Conservation (phyloP, 1,140 invertebrate species). For the Drosophila miranda region DNA sequence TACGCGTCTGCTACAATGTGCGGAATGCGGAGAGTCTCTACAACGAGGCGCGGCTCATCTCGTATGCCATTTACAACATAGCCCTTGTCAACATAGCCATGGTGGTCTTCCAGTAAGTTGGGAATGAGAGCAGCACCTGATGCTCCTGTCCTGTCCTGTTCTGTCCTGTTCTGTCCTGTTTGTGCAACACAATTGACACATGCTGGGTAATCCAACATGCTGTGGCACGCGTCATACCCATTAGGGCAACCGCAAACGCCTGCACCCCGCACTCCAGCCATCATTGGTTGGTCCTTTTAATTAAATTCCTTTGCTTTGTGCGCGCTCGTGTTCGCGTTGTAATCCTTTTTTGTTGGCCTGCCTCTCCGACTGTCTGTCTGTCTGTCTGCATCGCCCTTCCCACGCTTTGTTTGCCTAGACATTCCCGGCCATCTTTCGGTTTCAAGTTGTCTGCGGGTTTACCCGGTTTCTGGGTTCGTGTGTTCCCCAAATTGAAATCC, state of each 20-base stretch:
- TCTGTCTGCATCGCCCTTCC: not conserved
- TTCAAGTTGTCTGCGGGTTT: conserved; percentile 42
- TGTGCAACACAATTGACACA: conserved; percentile 44
- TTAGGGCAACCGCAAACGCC: conserved; percentile 16
- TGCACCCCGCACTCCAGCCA: not conserved
- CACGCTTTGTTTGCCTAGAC: conserved; percentile 61
- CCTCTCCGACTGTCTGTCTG: conserved; percentile 1
- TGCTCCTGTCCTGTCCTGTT: too few relatives aligned
- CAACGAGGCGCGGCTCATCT: conserved; percentile 95
- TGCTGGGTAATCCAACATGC: conserved; percentile 49
- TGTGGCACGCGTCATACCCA: conserved; percentile 40
- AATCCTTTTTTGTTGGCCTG: conserved; percentile 66
- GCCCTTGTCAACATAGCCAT: conserved; percentile 94
- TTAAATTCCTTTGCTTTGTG: conserved; percentile 75
- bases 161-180: not conserved
- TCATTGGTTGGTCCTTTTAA: conserved; percentile 54
- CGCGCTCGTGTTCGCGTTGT: conserved; percentile 56
- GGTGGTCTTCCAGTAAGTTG: conserved; percentile 94
- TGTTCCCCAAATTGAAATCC: conserved; percentile 48
- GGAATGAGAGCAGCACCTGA: conserved; percentile 3
- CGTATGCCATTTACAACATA: conserved; percentile 97
- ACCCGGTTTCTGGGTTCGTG: conserved; percentile 3
- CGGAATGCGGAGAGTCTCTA: conserved; percentile 95
- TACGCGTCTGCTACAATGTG: conserved; percentile 94
- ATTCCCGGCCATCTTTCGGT: conserved; percentile 47